Percentiles rank a stretch among this genome's conserved stretches.
phyloP scores from a whole-genome alignment of 2,797 vertebrate species.

The Tolypeutes matacus region DNA sequence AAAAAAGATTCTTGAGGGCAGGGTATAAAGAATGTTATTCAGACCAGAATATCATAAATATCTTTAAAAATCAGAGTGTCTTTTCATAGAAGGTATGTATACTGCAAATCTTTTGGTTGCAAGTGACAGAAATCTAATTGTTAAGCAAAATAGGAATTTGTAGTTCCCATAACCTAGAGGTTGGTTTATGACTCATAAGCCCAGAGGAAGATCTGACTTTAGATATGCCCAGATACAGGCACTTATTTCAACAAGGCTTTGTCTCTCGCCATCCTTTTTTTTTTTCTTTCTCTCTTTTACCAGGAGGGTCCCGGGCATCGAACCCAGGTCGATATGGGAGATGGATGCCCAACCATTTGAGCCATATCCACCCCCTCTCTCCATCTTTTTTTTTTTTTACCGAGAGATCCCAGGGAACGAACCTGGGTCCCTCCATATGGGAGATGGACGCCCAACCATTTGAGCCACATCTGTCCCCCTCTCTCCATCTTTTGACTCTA shows the following conservation, averaged over 20 bases:
- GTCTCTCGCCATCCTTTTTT: background rate
- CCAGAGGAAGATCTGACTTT: background rate
- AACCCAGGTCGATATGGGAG: too few relatives aligned
- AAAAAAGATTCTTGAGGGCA: background rate
- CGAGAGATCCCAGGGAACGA: too few relatives aligned
- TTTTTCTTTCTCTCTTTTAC: too few relatives aligned
- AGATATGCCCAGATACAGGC: background rate
- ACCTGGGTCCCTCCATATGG: too few relatives aligned
- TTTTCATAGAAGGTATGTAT: background rate
- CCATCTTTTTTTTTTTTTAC: too few relatives aligned
- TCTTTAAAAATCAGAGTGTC: background rate
- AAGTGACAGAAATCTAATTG: slow-evolving; percentile 13
- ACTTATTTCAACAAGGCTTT: background rate
- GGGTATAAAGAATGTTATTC: background rate
- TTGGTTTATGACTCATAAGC: background rate
- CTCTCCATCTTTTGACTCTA: background rate
- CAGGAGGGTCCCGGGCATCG: too few relatives aligned
- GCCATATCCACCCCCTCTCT: too few relatives aligned
- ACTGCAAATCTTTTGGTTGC: background rate
- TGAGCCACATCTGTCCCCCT: too few relatives aligned
- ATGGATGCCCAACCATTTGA: too few relatives aligned
- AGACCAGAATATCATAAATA: background rate
- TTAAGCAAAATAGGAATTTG: background rate
- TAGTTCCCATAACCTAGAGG: background rate
- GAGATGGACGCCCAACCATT: too few relatives aligned